Base-by-base conservation (phyloP, 2,888 invertebrate genomes). In the Hypomecis atomaria region DNA sequence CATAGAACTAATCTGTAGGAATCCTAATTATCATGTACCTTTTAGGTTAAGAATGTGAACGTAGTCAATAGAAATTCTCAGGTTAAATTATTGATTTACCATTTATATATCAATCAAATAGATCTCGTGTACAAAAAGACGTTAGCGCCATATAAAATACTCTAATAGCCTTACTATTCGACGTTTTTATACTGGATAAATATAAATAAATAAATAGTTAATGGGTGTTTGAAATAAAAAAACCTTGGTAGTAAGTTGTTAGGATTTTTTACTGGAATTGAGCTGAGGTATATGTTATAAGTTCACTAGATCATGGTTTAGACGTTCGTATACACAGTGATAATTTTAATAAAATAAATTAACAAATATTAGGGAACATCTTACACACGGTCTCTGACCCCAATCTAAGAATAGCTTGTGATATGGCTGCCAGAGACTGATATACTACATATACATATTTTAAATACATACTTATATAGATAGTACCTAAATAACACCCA, bases 1-100 rank as follows among this genome's bases (percentile, higher is more conserved):
- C 33, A 50, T 47, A 52, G 50, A 37, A 42, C 13, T 55, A 56
- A 64, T 55, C 50, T 13, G 43, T 10, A 43, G 36, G 11, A 37
- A 64, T 59, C 56, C 36, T 34, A 54, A 40, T 49, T 11, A 64
- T 36, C 40, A 45, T 33, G 43, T 44, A 56, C 45, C 50, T 50
- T 36, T 42, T 44, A 8, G 23, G 56, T 37, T 38, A 49, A 11
- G 6, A 49, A 33, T 36, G 10, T 7, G 47, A 59, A 56, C 23
- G 49, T n/a, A 48, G 58, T 63, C 48, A 59, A 50, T 64, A 55
- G 50, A 55, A 49, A 64, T 59, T 50, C 45, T 59, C 45, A 42
- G 10, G 13, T 50, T 50, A 50, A 59, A 55, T 13, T 11, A 40
- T 9, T 36, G 9, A 59, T 49, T 57, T 57, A 47, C 13, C 44